phyloP scores from a whole-genome alignment of 2,888 invertebrate species.

The Urechis unicinctus region DNA sequence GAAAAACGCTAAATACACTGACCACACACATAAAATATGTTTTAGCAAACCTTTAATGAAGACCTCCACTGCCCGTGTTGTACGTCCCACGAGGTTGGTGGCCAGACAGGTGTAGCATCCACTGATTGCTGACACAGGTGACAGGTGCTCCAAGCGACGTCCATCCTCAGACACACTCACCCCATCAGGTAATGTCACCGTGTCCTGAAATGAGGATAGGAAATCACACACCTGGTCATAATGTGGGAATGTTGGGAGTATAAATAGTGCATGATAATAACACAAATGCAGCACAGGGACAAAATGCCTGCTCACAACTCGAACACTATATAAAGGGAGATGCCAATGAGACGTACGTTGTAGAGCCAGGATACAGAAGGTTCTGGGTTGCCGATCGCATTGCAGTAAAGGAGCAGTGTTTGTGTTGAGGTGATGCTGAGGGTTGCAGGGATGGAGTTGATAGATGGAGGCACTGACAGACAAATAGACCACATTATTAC shows the following conservation, averaged over 20 bases:
- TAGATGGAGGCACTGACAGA: neutral
- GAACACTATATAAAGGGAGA: too few relatives aligned
- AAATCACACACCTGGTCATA: neutral
- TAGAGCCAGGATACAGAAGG: neutral
- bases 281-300: too few relatives aligned
- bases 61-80: slow-evolving; percentile 19
- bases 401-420: neutral
- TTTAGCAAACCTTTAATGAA: slow-evolving; percentile 24
- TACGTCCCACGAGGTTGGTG: slow-evolving; percentile 23
- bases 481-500: too few relatives aligned
- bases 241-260: too few relatives aligned
- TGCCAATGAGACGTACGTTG: neutral
- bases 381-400: neutral
- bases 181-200: neutral
- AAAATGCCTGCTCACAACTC: too few relatives aligned
- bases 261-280: too few relatives aligned
- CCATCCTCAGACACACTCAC: neutral
- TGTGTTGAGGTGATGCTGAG: neutral
- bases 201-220: neutral
- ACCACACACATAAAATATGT: slow-evolving; percentile 5
- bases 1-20: neutral
- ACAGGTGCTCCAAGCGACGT: too few relatives aligned
- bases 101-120: slow-evolving; percentile 35
- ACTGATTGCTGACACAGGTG: too few relatives aligned
- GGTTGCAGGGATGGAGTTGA: neutral